Evolutionary conservation across 2,113 vertebrate genomes (phyloP).

Genomic region (Epinephelus moara): DNA sequence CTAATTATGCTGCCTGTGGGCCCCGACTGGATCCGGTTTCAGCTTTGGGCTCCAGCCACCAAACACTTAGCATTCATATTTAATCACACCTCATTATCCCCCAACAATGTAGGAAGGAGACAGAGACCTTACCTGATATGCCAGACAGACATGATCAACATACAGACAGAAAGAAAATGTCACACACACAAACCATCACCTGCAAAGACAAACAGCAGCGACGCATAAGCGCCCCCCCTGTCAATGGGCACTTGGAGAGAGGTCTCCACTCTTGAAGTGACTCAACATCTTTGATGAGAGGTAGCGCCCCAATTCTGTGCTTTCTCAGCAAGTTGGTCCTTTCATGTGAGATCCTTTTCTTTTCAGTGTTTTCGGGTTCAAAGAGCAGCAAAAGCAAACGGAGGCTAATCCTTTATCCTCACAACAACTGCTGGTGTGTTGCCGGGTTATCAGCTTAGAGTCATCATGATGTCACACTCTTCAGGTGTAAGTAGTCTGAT

Average conservation of each 20-base stretch:
- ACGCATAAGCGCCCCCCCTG: constrained; percentile 2
- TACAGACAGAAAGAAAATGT: constrained; percentile 56
- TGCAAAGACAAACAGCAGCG: constrained; percentile 52
- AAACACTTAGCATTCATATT: constrained; percentile 89
- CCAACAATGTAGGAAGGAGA: constrained; percentile 84
- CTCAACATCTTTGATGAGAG: constrained; percentile 73
- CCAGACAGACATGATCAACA: constrained; percentile 74
- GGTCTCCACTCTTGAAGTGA: constrained; percentile 61
- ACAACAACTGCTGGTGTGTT: constrained; percentile 70
- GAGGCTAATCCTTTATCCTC: constrained; percentile 76
- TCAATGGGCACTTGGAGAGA: constrained; percentile 28
- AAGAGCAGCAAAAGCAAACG: constrained; percentile 76
- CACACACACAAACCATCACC: constrained; percentile 49
- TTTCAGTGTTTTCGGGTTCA: constrained; percentile 75
- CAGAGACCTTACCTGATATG: constrained; percentile 78
- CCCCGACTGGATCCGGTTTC: constrained; percentile 80
- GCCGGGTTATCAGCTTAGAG: constrained; percentile 74
- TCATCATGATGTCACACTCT: constrained; percentile 74
- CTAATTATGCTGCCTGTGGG: constrained; percentile 84
- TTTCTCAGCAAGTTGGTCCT: constrained; percentile 74
- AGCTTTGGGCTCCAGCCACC: constrained; percentile 84
- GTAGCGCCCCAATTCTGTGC: constrained; percentile 57
- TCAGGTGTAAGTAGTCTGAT: constrained; percentile 74
- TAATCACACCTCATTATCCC: constrained; percentile 86
- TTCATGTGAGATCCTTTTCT: constrained; percentile 75